These are phyloP conservation scores for Pteruthius melanotis DNA, from an alignment of 2,113 vertebrate genomes.

Conservation along the genomic window DNA sequence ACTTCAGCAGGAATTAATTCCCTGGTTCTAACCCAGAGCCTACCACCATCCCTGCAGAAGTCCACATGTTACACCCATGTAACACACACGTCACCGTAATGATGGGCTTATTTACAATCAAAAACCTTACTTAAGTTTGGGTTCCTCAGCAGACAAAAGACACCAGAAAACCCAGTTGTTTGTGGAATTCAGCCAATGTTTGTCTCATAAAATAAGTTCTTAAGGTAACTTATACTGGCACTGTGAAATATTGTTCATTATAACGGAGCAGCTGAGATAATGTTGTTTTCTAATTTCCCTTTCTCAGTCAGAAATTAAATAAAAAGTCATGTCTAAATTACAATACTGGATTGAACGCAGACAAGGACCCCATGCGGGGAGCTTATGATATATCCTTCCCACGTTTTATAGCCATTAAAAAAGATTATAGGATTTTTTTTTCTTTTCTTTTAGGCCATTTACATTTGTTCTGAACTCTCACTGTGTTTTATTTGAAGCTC, in stretches of 20 bases:
- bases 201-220: conserved; percentile 76
- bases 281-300: conserved; percentile 83
- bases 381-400: conserved; percentile 77
- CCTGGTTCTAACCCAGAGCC: neutral
- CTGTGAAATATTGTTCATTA: conserved; percentile 83
- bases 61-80: neutral
- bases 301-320: conserved; percentile 86
- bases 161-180: conserved; percentile 37
- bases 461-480: conserved; percentile 80
- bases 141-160: conserved; percentile 50
- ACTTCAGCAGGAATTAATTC: neutral
- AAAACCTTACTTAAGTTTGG: conserved; percentile 51
- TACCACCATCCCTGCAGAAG: neutral
- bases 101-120: conserved; percentile 42
- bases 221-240: conserved; percentile 79
- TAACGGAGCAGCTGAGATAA: conserved; percentile 79
- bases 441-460: conserved; percentile 78
- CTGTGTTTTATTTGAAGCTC: conserved; percentile 76
- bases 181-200: conserved; percentile 60
- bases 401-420: conserved; percentile 77
- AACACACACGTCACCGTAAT: fast-evolving
- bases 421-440: conserved; percentile 70
- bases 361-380: conserved; percentile 77
- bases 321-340: conserved; percentile 86
- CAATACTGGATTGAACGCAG: conserved; percentile 80